Base-by-base conservation (phyloP, 2,113 vertebrate genomes). In the Phrynosoma platyrhinos region DNA sequence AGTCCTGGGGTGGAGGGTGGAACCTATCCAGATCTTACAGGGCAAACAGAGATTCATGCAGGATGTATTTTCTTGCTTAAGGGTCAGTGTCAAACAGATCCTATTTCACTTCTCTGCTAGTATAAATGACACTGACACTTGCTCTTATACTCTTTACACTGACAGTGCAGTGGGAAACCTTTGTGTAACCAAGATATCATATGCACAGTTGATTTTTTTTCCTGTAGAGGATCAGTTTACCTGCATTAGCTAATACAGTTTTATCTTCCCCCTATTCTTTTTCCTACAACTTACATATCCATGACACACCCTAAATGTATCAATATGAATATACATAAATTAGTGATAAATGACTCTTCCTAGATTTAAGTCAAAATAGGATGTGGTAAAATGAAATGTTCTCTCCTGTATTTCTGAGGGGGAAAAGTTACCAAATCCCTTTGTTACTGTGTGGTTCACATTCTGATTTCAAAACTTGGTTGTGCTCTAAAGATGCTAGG, bases 161-260 rank as follows among this genome's bases (percentile, higher is more conserved):
- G 40, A 32, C 62, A 83, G 72, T 76, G 58, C 72, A 83, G 68
- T 86, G 75, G 40, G 40, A 83, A 83, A 55, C 74, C 47, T 78
- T 82, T 69, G 81, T 83, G 74, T 88, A 83, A 88, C 75, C 32
- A 72, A 88, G 81, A 83, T 88, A 62, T 69, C 72, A 81, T 81
- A 10, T 71, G 64, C 52, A 72, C 18, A 30, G 10, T 88, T 55
- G 68, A 18, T 16, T 40, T 42, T 55, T 62, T 32, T 68, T 36
- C 23, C n/a, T 42, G 27, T 18, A 82, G 62, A 78, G 81, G 87
- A 88, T 78, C 87, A 78, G 52, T 78, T 83, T 83, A 77, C 72
- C 62, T 83, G 81, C 87, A 83, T 88, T 88, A 83, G 87, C 71
- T 77, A 77, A 77, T 88, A 21, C 42, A 83, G 68, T 71, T 71